These are phyloP conservation scores for Harmothoe impar DNA, from an alignment of 2,888 invertebrate genomes.

Conservation along the genomic window DNA sequence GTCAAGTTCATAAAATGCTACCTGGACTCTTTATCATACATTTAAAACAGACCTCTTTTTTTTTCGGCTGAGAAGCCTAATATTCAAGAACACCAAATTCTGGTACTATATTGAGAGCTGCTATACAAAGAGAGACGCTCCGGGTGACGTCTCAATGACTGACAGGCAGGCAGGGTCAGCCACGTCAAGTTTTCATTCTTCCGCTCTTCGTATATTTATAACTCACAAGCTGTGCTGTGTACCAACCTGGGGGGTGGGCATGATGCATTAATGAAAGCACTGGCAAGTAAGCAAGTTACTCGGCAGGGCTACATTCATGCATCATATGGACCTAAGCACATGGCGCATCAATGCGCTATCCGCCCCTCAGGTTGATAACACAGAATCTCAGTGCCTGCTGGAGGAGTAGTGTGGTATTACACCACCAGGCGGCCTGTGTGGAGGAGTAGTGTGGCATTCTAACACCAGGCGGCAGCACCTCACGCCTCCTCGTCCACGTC, in stretches of 20 bases:
- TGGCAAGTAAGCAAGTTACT: too few species aligned
- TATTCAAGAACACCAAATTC: neutral
- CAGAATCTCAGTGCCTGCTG: slow-evolving; percentile 31
- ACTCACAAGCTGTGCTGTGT: neutral
- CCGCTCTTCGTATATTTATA: neutral
- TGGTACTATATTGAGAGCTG: neutral
- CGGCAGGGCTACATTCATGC: too few species aligned
- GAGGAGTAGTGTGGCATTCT: neutral
- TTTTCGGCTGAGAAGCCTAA: too few species aligned
- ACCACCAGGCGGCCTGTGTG: neutral
- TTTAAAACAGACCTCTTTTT: neutral
- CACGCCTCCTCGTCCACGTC: slow-evolving; percentile 84
- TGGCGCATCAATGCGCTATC: too few species aligned
- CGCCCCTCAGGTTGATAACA: neutral
- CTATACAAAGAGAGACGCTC: neutral
- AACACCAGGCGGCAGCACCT: neutral
- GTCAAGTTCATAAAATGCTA: neutral
- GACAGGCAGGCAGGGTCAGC: neutral
- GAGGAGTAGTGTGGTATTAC: neutral
- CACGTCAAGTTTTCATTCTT: slow-evolving; percentile 7
- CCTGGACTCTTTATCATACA: neutral
- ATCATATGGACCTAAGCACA: too few species aligned
- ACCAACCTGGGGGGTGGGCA: too few species aligned
- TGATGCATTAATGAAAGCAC: too few species aligned
- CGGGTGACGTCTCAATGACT: neutral